Percentiles rank a stretch among this genome's conserved stretches.
phyloP scores from a whole-genome alignment of 37 sponge, comb jelly and placozoan genomes.

The Chondrilla cf. caribensis region DNA sequence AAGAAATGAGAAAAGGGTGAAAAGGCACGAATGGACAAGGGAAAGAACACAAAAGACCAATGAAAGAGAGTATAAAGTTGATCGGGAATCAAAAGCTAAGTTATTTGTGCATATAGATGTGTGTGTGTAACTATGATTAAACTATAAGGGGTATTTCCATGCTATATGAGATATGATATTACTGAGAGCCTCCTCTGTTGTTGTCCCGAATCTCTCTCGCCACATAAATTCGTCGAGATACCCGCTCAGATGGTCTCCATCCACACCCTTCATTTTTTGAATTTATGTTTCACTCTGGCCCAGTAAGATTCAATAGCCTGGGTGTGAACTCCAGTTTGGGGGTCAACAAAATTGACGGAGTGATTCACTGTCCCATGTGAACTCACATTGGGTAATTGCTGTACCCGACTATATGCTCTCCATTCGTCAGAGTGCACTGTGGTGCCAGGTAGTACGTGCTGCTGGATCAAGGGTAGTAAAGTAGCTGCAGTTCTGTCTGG shows the following conservation, averaged over 20 bases:
- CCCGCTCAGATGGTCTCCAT: not conserved
- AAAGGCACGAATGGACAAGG: too few relatives aligned
- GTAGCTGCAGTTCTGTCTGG: slow-evolving; percentile 48
- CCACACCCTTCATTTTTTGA: slow-evolving; percentile 24
- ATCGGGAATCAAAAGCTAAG: too few relatives aligned
- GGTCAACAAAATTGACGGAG: slow-evolving; percentile 55
- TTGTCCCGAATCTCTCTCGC: not conserved
- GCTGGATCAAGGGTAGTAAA: slow-evolving; percentile 53
- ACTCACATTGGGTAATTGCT: slow-evolving; percentile 26
- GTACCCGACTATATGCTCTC: slow-evolving; percentile 41
- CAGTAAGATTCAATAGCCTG: slow-evolving; percentile 69
- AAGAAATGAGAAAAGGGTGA: too few relatives aligned
- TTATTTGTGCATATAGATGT: too few relatives aligned
- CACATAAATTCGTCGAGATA: slow-evolving; percentile 19
- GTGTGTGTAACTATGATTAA: too few relatives aligned
- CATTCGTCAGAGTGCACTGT: slow-evolving; percentile 58
- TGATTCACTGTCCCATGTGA: slow-evolving; percentile 52
- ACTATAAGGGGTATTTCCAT: not conserved
- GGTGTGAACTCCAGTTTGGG: slow-evolving; percentile 60
- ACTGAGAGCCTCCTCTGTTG: not conserved
- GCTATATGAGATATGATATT: not conserved
- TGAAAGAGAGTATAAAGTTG: too few relatives aligned
- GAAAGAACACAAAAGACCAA: too few relatives aligned
- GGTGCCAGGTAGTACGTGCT: slow-evolving; percentile 36
- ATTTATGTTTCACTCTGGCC: slow-evolving; percentile 46